phyloP scores from a whole-genome alignment of 1,140 invertebrate genomes.

The Elysia chlorotica region DNA sequence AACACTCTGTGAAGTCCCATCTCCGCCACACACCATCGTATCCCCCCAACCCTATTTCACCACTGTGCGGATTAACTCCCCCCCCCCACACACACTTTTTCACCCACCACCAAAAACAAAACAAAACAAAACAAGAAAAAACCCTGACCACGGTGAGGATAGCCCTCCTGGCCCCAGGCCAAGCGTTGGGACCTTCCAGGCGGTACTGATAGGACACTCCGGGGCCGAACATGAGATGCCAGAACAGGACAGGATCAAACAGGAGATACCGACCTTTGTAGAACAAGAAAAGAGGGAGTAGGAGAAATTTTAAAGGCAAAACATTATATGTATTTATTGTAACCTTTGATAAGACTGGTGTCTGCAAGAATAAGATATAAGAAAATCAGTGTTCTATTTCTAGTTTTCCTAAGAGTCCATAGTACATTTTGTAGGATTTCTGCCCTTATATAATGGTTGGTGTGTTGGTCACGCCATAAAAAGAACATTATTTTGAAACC shows the following conservation, averaged over 20 bases:
- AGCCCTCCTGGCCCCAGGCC: conserved; percentile 60
- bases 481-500: not conserved
- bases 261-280: conserved; percentile 40
- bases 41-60: too few relatives aligned
- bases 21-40: too few relatives aligned
- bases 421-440: not conserved
- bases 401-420: not conserved
- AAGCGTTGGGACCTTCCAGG: conserved; percentile 57
- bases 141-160: conserved; percentile 34
- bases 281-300: not conserved
- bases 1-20: too few relatives aligned
- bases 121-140: not conserved
- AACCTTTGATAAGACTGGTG: not conserved
- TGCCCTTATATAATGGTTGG: not conserved
- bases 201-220: conserved; percentile 64
- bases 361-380: not conserved
- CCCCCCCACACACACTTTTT: too few relatives aligned
- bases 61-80: too few relatives aligned
- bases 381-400: not conserved
- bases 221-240: conserved; percentile 50
- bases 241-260: conserved; percentile 56
- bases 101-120: too few relatives aligned
- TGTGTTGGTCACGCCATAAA: too few relatives aligned
- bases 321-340: not conserved
- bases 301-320: not conserved